These are phyloP conservation scores for Apostichopus leukothele DNA, from an alignment of 53 echinoderm and acorn worm genomes.

Conservation along the genomic window DNA sequence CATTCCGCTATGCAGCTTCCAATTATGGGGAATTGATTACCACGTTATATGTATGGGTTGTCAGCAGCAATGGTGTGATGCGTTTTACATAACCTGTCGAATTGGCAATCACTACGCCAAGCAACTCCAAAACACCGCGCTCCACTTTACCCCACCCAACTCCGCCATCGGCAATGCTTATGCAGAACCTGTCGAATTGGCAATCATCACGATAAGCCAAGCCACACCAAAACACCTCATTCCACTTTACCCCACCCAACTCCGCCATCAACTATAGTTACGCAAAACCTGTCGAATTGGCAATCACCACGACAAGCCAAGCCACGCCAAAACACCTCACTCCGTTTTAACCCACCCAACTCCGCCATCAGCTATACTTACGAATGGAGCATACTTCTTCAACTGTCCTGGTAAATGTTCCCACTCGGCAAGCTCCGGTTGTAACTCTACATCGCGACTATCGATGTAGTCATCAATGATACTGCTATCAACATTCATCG, in stretches of 20 bases:
- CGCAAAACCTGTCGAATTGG: background rate
- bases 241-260: too few species aligned
- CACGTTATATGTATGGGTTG: too few species aligned
- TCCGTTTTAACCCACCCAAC: background rate
- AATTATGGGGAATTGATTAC: too few species aligned
- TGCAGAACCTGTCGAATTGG: background rate
- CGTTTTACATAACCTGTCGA: background rate
- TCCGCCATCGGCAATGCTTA: background rate
- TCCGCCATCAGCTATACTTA: background rate
- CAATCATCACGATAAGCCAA: too few species aligned
- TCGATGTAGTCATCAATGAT: background rate
- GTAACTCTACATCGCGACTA: background rate
- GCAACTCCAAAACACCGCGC: too few species aligned
- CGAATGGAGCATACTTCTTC: constrained; percentile 12
- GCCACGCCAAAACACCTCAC: too few species aligned
- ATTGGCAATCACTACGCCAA: too few species aligned
- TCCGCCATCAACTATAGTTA: background rate
- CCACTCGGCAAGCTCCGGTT: constrained; percentile 16
- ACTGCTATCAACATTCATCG: background rate
- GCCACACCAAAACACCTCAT: too few species aligned
- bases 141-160: too few species aligned
- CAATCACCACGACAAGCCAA: too few species aligned
- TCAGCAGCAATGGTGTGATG: too few species aligned
- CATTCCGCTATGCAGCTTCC: too few species aligned
- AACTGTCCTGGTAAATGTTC: background rate